Evolutionary conservation across 2,888 invertebrate species (phyloP), one percentile per base, ranked within the genome.

Genomic region (Synergus japonicus): DNA sequence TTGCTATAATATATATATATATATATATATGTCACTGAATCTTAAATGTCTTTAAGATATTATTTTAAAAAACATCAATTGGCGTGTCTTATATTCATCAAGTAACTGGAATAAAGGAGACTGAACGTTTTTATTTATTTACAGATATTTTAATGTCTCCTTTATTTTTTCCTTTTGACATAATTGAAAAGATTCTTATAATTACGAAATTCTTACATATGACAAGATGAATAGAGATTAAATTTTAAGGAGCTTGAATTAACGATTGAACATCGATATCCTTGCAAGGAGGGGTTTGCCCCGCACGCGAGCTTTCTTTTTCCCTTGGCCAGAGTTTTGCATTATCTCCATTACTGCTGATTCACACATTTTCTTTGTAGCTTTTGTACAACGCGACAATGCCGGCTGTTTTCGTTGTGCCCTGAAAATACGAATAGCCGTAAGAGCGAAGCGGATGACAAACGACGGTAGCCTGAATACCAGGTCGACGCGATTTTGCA

Each of bases 311-410:
- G 77, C 77, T 76, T 67, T 76, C 43, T 41, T 49, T 77, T 54
- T 29, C 22, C 22, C 58, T 66, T 2, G 13, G 66, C 46, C 41
- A 58, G 22, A 89, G 87, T 91, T 90, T 90, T 89, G 90, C 91
- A 91, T 91, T 91, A 90, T 91, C 88, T 88, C 89, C 89, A 90
- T 91, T 90, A 90, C 88, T 90, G 91, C 91, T 91, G 91, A 91
- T 91, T 91, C 91, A 91, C 91, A 91, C 90, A 88, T 89, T 85
- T 84, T 87, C 88, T 89, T 91, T 91, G 90, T 90, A 84, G 88
- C 88, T 88, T 91, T 91, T 91, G 90, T 91, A 83, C 80, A 83
- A 83, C 80, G 85, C 90, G 89, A 90, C 90, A 91, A 91, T 90
- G 86, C 87, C 78, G 82, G 73, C 78, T 81, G 81, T 84, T 83